Base-by-base conservation (phyloP, 2,888 invertebrate genomes). In the Abrostola tripartita region DNA sequence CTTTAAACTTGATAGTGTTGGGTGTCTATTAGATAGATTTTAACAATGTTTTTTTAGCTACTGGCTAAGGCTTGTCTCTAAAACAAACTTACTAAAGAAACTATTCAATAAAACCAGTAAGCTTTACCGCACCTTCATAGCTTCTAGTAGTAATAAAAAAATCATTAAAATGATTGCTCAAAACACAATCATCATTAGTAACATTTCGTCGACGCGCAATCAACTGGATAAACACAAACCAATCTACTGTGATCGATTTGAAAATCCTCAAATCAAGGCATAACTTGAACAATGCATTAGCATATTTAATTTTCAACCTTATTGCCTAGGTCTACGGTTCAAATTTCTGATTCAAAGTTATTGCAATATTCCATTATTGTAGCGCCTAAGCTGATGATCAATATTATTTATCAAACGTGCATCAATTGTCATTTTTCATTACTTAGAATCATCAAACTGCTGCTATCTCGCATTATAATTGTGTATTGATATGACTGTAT, bases 141-240 rank as follows among this genome's bases (percentile, higher is more conserved):
- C 24, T 47, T 47, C 8, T 60, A 54, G 55, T 49, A 67, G 1
- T 37, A 41, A 11, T n/a, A 54, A 57, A 10, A 6, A 50, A 74
- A 57, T 57, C 1, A 66, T 60, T 52, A 58, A 70, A 77, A 60
- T 55, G 37, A 64, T 61, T 44, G 57, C 57, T 38, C 49, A 38
- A 61, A 78, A 63, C 54, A 74, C 65, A 71, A 78, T 76, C 62
- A 78, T 68, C 61, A 68, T 77, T 67, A 77, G 67, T 54, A 68
- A 61, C 52, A 71, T 74, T 77, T 57, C 55, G 41, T 35, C 54
- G 35, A 51, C 71, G 61, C 50, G 74, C 76, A 78, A 77, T 76
- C 74, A 76, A 64, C 78, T 71, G 64, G 59, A 74, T 78, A 78
- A 77, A 78, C 71, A 71, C 71, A 70, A 68, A 76, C 65, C 75